phyloP scores from a whole-genome alignment of 2,113 vertebrate genomes.

The Antechinus stuartii region DNA sequence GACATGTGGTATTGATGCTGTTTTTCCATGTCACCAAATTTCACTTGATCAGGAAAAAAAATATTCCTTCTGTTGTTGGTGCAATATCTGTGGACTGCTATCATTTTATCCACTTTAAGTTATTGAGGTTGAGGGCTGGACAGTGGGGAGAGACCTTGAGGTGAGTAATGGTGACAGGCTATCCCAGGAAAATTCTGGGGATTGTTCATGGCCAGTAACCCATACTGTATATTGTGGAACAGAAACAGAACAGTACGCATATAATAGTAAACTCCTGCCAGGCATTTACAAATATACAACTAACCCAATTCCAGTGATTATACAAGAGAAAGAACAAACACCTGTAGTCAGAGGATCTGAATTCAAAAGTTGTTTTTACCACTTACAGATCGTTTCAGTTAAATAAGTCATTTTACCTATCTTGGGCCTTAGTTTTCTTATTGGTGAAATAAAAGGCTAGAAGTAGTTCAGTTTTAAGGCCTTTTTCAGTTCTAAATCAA shows the following conservation, averaged over 20 bases:
- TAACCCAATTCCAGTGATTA: neutral
- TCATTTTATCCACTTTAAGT: neutral
- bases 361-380: neutral
- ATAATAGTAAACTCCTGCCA: neutral
- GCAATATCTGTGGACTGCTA: neutral
- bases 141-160: neutral
- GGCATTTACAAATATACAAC: neutral
- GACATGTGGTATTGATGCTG: slow-evolving; percentile 55
- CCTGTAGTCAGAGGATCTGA: neutral
- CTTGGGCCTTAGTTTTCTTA: neutral
- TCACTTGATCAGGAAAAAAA: slow-evolving; percentile 59
- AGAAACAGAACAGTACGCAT: neutral
- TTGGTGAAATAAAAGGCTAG: neutral
- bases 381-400: neutral
- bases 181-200: slow-evolving; percentile 8
- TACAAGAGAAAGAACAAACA: neutral
- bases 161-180: slow-evolving; percentile 31
- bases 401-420: neutral
- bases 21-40: slow-evolving; percentile 61
- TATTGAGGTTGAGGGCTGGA: neutral
- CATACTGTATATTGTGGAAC: slow-evolving; percentile 1
- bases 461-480: neutral
- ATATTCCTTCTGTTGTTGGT: slow-evolving; percentile 20
- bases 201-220: neutral
- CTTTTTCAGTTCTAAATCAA: neutral